Conservation (phyloP, 2,113 vertebrate genomes). For the Plectropomus leopardus region DNA sequence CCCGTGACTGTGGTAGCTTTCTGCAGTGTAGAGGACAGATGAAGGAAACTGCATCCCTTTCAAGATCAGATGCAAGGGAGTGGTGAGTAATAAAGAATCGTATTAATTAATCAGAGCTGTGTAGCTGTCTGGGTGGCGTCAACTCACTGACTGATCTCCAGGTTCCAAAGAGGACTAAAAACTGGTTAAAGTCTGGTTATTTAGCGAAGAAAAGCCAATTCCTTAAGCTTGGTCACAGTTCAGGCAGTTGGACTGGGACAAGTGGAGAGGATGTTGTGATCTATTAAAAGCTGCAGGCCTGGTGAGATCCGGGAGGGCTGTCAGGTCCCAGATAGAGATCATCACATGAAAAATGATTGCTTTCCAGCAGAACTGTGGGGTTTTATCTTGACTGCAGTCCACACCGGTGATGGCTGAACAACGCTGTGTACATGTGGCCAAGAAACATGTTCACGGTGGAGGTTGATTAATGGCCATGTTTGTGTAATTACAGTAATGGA, state of each 20-base stretch:
- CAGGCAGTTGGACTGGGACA: background rate
- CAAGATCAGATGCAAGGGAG: slow-evolving; percentile 54
- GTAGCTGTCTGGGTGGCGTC: slow-evolving; percentile 25
- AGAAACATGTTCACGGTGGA: slow-evolving; percentile 43
- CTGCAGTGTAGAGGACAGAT: slow-evolving; percentile 32
- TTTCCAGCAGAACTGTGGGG: slow-evolving; percentile 22
- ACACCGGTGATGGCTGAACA: slow-evolving; percentile 11
- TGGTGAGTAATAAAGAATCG: slow-evolving; percentile 25
- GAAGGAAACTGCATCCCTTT: slow-evolving; percentile 47
- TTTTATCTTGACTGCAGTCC: slow-evolving; percentile 9
- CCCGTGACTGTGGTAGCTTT: slow-evolving; percentile 8
- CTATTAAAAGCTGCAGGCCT: slow-evolving; percentile 28
- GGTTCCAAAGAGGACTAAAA: background rate
- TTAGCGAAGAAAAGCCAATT: background rate
- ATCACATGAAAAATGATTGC: slow-evolving; percentile 39
- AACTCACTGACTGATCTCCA: slow-evolving; percentile 23
- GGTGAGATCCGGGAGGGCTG: slow-evolving; percentile 7
- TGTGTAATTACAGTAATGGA: slow-evolving; percentile 62
- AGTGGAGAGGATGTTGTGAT: slow-evolving; percentile 26
- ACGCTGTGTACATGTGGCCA: slow-evolving; percentile 36
- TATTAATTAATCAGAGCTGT: slow-evolving; percentile 42
- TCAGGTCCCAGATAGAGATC: slow-evolving; percentile 40
- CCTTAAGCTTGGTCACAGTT: background rate
- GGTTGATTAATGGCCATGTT: slow-evolving; percentile 52
- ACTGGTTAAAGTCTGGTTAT: background rate